Conservation (phyloP, 2,113 vertebrate genomes). For the Ornithorhynchus anatinus region DNA sequence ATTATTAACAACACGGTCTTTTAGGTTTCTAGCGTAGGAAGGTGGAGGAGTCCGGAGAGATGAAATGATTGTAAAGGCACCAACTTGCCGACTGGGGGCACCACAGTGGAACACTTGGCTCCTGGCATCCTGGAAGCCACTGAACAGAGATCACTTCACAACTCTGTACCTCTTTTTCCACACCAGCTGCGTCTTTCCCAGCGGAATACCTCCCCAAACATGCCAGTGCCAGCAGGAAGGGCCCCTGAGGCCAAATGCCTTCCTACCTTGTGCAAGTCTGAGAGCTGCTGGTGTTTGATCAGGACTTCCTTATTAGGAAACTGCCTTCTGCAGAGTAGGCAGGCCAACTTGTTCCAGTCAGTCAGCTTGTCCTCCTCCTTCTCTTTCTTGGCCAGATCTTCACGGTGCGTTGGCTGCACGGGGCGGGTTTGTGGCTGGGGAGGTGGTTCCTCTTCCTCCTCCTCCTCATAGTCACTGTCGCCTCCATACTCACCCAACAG, state of each 20-base stretch:
- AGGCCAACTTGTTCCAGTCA: slow-evolving; percentile 98
- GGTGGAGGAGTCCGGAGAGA: too few species aligned
- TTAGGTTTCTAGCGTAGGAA: too few species aligned
- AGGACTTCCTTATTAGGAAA: slow-evolving; percentile 95
- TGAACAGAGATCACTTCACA: not conserved
- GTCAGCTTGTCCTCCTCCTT: slow-evolving; percentile 87
- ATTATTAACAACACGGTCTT: too few species aligned
- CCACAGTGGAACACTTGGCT: too few species aligned
- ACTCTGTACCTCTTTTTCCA: slow-evolving; percentile 20
- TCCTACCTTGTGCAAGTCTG: slow-evolving; percentile 93
- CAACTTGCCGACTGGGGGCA: too few species aligned
- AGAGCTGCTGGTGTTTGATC: slow-evolving; percentile 95
- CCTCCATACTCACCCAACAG: slow-evolving; percentile 93
- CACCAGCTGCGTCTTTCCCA: not conserved
- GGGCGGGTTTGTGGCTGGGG: slow-evolving; percentile 60
- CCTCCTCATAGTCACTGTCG: slow-evolving; percentile 93
- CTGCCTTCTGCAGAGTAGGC: slow-evolving; percentile 92
- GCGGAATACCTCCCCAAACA: not conserved
- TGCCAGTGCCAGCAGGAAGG: not conserved
- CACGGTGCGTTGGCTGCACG: slow-evolving; percentile 42
- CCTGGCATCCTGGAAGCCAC: too few species aligned
- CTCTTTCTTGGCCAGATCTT: slow-evolving; percentile 69
- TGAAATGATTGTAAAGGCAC: too few species aligned
- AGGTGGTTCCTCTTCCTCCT: slow-evolving; percentile 86
- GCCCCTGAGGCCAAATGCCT: not conserved